Conservation (phyloP, 2,888 invertebrate species). For the Chrysodeixis includens region DNA sequence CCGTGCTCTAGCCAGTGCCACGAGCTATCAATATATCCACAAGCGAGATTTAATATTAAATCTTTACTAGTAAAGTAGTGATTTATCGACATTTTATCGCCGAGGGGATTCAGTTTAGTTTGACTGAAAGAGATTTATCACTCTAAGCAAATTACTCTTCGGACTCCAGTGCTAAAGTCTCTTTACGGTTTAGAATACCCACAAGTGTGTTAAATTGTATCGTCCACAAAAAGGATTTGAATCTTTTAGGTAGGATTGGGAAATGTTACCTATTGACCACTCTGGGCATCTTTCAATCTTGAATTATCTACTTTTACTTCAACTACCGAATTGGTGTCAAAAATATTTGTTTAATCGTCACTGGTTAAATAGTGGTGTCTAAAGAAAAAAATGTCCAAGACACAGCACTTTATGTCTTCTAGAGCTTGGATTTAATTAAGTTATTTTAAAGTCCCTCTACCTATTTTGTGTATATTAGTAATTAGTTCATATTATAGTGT, state of each 20-base stretch:
- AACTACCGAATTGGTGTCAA: no score
- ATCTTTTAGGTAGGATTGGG: not conserved
- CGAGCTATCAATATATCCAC: slow-evolving; percentile 8
- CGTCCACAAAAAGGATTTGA: not conserved
- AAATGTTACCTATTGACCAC: not conserved
- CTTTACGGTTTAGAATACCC: slow-evolving; percentile 27
- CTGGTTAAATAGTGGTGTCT: no score
- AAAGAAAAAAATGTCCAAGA: no score
- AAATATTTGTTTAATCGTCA: no score
- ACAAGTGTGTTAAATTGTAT: slow-evolving; percentile 24
- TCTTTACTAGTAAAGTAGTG: slow-evolving; percentile 12
- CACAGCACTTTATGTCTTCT: no score
- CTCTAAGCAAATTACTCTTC: slow-evolving; percentile 26
- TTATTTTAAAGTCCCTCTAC: not conserved
- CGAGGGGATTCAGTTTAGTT: slow-evolving; percentile 32
- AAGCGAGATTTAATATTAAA: slow-evolving; percentile 9
- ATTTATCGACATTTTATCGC: slow-evolving; percentile 26
- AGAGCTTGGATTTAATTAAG: no score
- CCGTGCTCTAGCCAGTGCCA: slow-evolving; percentile 1
- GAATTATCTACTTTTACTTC: no score
- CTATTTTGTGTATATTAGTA: not conserved
- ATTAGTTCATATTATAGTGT: not conserved
- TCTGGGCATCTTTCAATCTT: no score
- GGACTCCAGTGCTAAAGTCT: slow-evolving; percentile 21
- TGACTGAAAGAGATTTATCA: slow-evolving; percentile 45